Conservation (phyloP, 2,797 vertebrate genomes). For the Limnodromus scolopaceus region DNA sequence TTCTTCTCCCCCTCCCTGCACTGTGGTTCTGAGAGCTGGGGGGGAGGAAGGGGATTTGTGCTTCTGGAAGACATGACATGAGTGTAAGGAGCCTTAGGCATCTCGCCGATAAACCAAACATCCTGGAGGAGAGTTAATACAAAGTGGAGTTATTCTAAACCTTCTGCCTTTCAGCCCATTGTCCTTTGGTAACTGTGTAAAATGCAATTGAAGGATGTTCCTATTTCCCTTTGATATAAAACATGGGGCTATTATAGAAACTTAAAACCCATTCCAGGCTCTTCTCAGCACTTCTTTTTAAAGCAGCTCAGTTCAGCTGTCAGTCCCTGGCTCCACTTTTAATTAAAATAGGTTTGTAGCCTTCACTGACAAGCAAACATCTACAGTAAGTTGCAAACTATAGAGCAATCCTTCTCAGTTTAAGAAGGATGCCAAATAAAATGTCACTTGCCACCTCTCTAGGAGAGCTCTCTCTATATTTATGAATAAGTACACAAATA, state of each 20-base stretch:
- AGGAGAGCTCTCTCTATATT: neutral
- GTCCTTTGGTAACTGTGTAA: conserved; percentile 2
- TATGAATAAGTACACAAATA: conserved; percentile 18
- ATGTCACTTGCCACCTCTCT: neutral
- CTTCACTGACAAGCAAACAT: conserved; percentile 18
- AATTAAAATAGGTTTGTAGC: conserved; percentile 41
- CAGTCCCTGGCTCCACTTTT: conserved; percentile 34
- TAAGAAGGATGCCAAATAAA: conserved; percentile 30
- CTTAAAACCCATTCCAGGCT: conserved; percentile 31
- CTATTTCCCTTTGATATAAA: conserved; percentile 44
- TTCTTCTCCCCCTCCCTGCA: neutral
- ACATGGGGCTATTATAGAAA: conserved; percentile 38
- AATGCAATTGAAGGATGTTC: conserved; percentile 52
- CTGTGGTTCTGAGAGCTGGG: neutral
- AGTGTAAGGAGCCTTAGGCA: neutral
- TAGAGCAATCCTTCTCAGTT: neutral
- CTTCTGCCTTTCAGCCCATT: neutral
- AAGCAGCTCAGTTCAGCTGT: conserved; percentile 37
- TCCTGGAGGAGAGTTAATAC: neutral
- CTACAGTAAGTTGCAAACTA: conserved; percentile 4
- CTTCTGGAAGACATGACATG: neutral
- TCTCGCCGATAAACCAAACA: neutral
- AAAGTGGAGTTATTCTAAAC: neutral
- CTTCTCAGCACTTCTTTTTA: conserved; percentile 40
- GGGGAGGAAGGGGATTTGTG: neutral